Percentiles rank a stretch among this genome's conserved stretches.
Evolutionary conservation across 2,797 vertebrate species (phyloP).

Genomic region (Pangasius krempfi): DNA sequence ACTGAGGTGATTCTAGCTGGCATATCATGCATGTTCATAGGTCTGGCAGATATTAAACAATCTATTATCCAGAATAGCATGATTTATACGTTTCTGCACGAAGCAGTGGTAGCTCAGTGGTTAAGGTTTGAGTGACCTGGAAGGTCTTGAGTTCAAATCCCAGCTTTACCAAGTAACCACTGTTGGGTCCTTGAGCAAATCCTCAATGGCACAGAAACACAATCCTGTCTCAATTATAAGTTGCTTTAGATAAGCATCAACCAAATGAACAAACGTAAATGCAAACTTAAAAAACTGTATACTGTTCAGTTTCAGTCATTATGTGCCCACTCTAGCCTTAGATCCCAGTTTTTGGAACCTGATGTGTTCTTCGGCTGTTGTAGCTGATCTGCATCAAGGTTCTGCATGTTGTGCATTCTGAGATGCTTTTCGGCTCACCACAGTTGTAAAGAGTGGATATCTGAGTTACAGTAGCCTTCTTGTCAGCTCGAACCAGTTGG

Average conservation of each 20-base stretch:
- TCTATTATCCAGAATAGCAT: background rate
- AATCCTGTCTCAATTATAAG: too few relatives aligned
- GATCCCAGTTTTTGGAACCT: background rate
- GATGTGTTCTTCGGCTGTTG: background rate
- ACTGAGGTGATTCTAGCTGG: background rate
- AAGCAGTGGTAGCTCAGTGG: background rate
- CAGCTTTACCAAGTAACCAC: background rate
- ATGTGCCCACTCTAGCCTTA: background rate
- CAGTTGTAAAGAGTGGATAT: background rate
- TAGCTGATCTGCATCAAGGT: background rate
- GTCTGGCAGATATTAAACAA: background rate
- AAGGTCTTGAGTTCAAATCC: background rate
- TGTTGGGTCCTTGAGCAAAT: background rate
- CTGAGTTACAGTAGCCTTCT: background rate
- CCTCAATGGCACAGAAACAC: too few relatives aligned
- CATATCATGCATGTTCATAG: background rate
- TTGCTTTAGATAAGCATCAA: background rate
- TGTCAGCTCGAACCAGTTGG: background rate
- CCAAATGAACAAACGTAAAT: background rate
- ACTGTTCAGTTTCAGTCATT: background rate
- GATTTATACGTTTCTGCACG: background rate
- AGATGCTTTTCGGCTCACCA: background rate
- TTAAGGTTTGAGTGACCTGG: background rate
- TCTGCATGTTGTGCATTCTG: background rate
- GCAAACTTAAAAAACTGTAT: background rate